Base-by-base conservation (phyloP, 30 jellyfish, hydroid and myxozoan species). In the Aurelia aurita complex sp. Pacific region DNA sequence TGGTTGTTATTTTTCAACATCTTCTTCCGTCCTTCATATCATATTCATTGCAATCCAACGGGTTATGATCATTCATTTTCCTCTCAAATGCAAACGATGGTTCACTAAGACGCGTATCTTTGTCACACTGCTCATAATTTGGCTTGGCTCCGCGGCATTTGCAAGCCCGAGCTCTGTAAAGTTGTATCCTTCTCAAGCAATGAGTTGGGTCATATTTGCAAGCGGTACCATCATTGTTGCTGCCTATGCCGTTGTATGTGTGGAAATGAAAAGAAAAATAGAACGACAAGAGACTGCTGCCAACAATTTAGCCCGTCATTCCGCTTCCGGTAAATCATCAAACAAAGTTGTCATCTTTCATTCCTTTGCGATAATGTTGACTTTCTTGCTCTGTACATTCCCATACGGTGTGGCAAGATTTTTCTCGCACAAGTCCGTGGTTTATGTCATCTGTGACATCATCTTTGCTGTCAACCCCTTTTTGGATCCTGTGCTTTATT, bases 371-470 rank as follows among this genome's bases (percentile, higher is more conserved):
- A 73, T 73, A 67, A 73, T 73, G 83, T 43, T 73, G 52, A 52
- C 83, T 33, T 73, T 73, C 46, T 32, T 73, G 53, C 4, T 73
- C 67, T 73, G 83, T 73, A 73, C 83, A 19, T 73, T 73, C 46
- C 83, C 83, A 9, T 73, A 73, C 73, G 83, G 70, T 53, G 83
- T 50, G 33, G 83, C 83, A 57, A 46, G 83, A 18, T 73, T 73
- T 42, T 73, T 11, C 70, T 73, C 83, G 7, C 83, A 73, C 70
- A 51, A 52, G 19, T 73, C 83, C 23, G 51, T 50, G 34, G 43
- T 73, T n/a, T 73, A 73, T 68, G 59, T 73, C 29, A 68, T 73
- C 69, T 73, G 83, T 33, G 83, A 73, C 83, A 51, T 51, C 83
- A 73, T 73, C 43, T 73, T 51, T 46, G 69, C 83, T 1, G 12